A percentile compares a stretch with the other conserved stretches of the same genome.
Conservation (phyloP, 2,888 invertebrate genomes). For the Eumerus sabulonum region DNA sequence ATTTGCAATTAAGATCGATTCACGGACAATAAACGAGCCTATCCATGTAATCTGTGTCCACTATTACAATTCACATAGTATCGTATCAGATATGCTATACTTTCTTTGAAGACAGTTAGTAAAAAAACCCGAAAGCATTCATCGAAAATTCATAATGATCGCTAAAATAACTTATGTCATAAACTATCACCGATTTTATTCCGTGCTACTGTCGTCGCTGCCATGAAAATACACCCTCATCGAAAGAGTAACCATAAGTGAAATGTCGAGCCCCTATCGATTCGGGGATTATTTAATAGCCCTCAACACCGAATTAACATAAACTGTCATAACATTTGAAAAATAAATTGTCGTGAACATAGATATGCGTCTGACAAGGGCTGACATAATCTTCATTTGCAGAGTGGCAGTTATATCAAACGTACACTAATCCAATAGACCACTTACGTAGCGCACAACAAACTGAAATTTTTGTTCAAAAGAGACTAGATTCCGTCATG, state of each 20-base stretch:
- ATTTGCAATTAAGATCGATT: slow-evolving; percentile 50
- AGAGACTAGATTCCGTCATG: too few relatives aligned
- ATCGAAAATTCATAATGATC: slow-evolving; percentile 9
- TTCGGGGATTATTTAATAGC: slow-evolving; percentile 35
- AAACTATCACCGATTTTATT: not conserved
- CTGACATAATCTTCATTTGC: slow-evolving; percentile 53
- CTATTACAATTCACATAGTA: not conserved
- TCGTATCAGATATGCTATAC: slow-evolving; percentile 2
- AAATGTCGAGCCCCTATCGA: not conserved
- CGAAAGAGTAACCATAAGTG: not conserved
- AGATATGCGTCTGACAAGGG: slow-evolving; percentile 12
- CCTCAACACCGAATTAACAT: slow-evolving; percentile 36
- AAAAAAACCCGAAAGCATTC: slow-evolving; percentile 1
- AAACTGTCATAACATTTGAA: slow-evolving; percentile 54
- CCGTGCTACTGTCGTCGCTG: slow-evolving; percentile 1
- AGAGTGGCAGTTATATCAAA: slow-evolving; percentile 50
- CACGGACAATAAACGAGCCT: slow-evolving; percentile 11
- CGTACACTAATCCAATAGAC: slow-evolving; percentile 9
- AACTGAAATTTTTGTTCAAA: too few relatives aligned
- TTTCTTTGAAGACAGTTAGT: slow-evolving; percentile 27
- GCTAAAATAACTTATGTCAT: slow-evolving; percentile 29
- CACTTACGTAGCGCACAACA: too few relatives aligned
- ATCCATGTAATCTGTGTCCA: too few relatives aligned
- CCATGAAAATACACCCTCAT: slow-evolving; percentile 10
- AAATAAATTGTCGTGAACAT: slow-evolving; percentile 16